These are phyloP conservation scores for Odontocolon sp. DNA, from an alignment of 2,888 invertebrate species.

Conservation along the genomic window DNA sequence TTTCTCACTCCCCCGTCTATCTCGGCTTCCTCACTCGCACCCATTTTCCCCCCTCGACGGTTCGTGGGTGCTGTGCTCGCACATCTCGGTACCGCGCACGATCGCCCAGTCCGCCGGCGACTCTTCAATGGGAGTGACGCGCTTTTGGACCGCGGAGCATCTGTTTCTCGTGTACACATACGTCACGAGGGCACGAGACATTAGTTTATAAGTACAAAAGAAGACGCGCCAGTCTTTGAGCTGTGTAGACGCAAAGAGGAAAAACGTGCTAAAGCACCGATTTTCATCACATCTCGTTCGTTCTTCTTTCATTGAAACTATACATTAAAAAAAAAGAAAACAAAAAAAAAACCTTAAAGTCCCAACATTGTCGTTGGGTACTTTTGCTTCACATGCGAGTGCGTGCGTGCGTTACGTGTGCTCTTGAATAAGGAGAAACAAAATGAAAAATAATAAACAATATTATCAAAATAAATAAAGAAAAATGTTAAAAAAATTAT, in stretches of 20 bases:
- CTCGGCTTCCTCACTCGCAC: conserved; percentile 65
- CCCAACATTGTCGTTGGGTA: not conserved
- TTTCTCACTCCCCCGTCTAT: conserved; percentile 57
- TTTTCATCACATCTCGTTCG: conserved; percentile 1
- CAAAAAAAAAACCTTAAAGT: too few relatives aligned
- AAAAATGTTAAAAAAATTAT: not conserved
- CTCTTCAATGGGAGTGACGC: conserved; percentile 75
- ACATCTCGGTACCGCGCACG: conserved; percentile 62
- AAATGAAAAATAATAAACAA: not conserved
- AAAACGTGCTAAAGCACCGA: conserved; percentile 48
- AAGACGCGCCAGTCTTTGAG: not conserved
- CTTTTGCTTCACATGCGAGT: not conserved
- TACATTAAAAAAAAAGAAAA: too few relatives aligned
- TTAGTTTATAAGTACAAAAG: not conserved
- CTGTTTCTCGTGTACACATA: conserved; percentile 25
- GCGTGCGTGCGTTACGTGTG: conserved; percentile 8
- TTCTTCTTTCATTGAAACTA: conserved; percentile 1
- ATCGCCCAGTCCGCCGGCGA: conserved; percentile 76
- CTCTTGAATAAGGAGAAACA: not conserved
- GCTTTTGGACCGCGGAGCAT: conserved; percentile 60
- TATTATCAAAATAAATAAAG: not conserved
- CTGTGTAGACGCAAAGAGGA: not conserved
- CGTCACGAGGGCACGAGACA: not conserved
- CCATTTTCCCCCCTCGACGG: conserved; percentile 1
- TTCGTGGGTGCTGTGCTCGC: conserved; percentile 51